Evolutionary conservation across 2,113 vertebrate genomes (phyloP).

Genomic region (Camarhynchus parvulus): DNA sequence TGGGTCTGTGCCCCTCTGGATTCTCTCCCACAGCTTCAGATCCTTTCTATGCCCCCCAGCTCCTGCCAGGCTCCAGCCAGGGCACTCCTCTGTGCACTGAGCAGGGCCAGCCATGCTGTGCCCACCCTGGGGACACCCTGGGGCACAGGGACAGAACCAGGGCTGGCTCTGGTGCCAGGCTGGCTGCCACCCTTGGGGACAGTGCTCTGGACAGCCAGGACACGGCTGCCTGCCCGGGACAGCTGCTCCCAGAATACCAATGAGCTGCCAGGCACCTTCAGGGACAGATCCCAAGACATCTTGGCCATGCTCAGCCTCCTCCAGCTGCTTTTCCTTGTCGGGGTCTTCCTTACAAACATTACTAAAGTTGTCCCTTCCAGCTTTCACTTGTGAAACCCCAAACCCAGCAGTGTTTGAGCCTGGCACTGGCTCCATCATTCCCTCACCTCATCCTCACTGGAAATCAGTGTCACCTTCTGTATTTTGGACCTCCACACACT

Average conservation of each 20-base stretch:
- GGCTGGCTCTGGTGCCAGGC: not conserved
- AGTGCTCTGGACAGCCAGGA: fast-evolving
- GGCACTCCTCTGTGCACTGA: not conserved
- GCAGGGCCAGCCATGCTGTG: not conserved
- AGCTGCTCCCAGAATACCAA: not conserved
- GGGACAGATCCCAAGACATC: not conserved
- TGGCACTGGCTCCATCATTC: not conserved
- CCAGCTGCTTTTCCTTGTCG: fast-evolving
- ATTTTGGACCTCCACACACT: too few species aligned
- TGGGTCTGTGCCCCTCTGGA: not conserved
- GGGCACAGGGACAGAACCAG: not conserved
- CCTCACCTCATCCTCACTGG: not conserved
- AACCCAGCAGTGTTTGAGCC: not conserved
- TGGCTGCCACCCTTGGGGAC: not conserved
- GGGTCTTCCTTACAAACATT: not conserved
- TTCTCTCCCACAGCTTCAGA: not conserved
- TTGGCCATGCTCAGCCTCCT: not conserved
- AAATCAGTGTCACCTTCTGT: not conserved
- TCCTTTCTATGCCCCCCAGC: not conserved
- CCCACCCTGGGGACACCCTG: not conserved
- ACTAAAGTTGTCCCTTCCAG: not conserved
- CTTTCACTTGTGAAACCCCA: not conserved
- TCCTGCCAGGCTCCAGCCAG: not conserved
- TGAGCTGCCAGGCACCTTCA: not conserved
- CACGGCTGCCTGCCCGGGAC: not conserved